Evolutionary conservation across 2,888 invertebrate species (phyloP).

Genomic region (Dolichopus griseipennis): DNA sequence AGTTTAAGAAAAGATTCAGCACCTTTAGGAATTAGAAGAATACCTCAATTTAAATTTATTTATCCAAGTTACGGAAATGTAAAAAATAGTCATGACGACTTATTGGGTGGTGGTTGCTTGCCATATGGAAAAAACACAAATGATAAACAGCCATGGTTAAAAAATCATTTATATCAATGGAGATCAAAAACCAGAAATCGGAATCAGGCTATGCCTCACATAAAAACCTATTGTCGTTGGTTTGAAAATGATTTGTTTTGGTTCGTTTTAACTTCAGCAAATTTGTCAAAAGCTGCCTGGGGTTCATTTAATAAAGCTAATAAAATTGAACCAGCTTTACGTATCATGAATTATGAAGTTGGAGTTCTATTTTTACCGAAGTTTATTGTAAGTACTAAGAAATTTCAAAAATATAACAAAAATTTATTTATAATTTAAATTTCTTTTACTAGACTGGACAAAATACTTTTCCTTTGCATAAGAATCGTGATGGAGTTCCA

Average conservation of each 20-base stretch:
- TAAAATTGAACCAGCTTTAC: constrained; percentile 49
- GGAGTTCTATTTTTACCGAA: constrained; percentile 83
- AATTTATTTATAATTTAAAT: constrained; percentile 14
- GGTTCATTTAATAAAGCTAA: constrained; percentile 57
- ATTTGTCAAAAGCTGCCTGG: constrained; percentile 97
- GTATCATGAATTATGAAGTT: constrained; percentile 81
- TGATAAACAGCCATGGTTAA: constrained; percentile 77
- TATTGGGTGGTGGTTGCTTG: constrained; percentile 77
- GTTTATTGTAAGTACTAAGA: constrained; percentile 57
- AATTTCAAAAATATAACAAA: background rate
- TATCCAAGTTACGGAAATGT: constrained; percentile 82
- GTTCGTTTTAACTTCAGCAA: constrained; percentile 86
- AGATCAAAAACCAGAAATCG: constrained; percentile 59
- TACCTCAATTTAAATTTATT: constrained; percentile 54
- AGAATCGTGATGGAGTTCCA: constrained; percentile 35
- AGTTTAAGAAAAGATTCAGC: constrained; percentile 49
- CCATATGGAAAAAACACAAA: constrained; percentile 74
- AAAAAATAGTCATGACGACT: constrained; percentile 70
- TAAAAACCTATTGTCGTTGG: constrained; percentile 78
- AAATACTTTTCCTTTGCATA: constrained; percentile 51
- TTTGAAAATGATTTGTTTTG: constrained; percentile 60
- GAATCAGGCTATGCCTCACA: constrained; percentile 87
- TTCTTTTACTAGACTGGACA: constrained; percentile 48
- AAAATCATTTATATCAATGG: constrained; percentile 73
- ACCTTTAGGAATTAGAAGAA: constrained; percentile 46